Conservation (phyloP, 2,888 invertebrate genomes). For the Bellardia bayeri region DNA sequence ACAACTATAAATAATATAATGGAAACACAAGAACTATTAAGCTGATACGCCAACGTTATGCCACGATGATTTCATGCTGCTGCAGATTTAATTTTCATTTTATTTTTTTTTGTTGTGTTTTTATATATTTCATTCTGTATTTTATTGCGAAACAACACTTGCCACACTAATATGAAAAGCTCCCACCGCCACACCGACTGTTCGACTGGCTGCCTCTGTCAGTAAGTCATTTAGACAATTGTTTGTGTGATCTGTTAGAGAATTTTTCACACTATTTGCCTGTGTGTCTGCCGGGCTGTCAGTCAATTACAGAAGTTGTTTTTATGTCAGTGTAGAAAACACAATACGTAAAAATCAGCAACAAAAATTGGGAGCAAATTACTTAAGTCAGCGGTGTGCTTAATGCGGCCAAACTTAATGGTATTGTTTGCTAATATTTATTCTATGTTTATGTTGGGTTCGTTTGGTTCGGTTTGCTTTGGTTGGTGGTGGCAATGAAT, state of each 20-base stretch:
- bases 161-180: constrained; percentile 76
- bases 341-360: constrained; percentile 39
- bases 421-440: constrained; percentile 72
- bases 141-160: constrained; percentile 81
- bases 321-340: constrained; percentile 48
- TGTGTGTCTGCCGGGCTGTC: constrained; percentile 38
- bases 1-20: constrained; percentile 31
- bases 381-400: constrained; percentile 71
- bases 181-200: constrained; percentile 38
- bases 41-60: constrained; percentile 69
- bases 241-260: constrained; percentile 5
- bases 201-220: constrained; percentile 11
- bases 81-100: constrained; percentile 58
- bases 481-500: constrained; percentile 43
- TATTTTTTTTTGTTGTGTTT: constrained; percentile 16
- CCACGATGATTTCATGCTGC: constrained; percentile 75
- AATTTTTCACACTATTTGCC: constrained; percentile 37
- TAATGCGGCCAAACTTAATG: constrained; percentile 72
- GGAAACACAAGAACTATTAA: constrained; percentile 58
- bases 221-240: background rate
- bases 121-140: constrained; percentile 45
- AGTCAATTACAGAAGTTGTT: constrained; percentile 48
- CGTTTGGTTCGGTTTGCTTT: constrained; percentile 3
- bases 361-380: constrained; percentile 72
- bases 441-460: constrained; percentile 64